A percentile compares a stretch with the other conserved stretches of the same genome.
These are phyloP conservation scores for Bradysia coprophila DNA, from an alignment of 1,140 invertebrate genomes.

Conservation along the genomic window DNA sequence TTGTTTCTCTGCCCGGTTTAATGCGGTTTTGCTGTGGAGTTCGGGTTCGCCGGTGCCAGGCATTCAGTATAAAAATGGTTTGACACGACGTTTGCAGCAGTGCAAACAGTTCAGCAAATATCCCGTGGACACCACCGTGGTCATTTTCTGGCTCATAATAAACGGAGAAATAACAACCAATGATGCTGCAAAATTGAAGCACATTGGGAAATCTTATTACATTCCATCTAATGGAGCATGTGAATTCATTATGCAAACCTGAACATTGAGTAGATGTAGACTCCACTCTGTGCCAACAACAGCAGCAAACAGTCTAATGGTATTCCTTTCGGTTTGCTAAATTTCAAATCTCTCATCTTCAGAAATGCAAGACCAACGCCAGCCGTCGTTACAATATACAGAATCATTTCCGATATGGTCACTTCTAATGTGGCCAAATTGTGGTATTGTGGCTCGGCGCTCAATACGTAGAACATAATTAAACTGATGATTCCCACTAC, in stretches of 20 bases:
- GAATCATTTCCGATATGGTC: conserved; percentile 44
- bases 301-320: conserved; percentile 64
- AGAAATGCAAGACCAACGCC: conserved; percentile 32
- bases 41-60: conserved; percentile 40
- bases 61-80: conserved; percentile 60
- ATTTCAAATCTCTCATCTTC: conserved; percentile 32
- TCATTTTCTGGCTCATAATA: neutral
- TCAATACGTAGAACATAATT: conserved; percentile 73
- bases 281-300: conserved; percentile 61
- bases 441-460: conserved; percentile 38
- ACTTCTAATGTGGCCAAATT: conserved; percentile 42
- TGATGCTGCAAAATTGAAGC: too few species aligned
- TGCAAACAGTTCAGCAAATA: conserved; percentile 30
- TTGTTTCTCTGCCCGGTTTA: conserved; percentile 56
- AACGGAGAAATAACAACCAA: neutral
- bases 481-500: conserved; percentile 66
- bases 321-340: conserved; percentile 31
- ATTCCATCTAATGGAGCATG: conserved; percentile 30
- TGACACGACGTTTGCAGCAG: conserved; percentile 49
- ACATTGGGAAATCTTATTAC: conserved; percentile 1
- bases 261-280: conserved; percentile 70
- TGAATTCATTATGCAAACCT: too few species aligned
- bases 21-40: conserved; percentile 30
- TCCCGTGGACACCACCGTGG: neutral
- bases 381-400: conserved; percentile 38